phyloP scores from a whole-genome alignment of 2,797 vertebrate genomes.

The Nothura maculosa region DNA sequence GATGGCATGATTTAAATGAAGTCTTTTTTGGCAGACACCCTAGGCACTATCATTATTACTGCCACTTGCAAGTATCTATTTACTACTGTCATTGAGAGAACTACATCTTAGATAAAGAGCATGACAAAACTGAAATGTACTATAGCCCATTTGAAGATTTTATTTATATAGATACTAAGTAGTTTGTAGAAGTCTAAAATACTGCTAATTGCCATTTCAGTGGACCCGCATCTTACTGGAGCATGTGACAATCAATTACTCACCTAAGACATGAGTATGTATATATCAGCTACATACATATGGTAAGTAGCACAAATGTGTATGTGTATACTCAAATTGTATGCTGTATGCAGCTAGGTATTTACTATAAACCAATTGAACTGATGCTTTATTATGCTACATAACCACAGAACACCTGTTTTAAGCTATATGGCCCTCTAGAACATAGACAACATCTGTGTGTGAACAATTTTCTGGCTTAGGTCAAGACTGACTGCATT shows the following conservation, averaged over 20 bases:
- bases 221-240: background rate
- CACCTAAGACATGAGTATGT: background rate
- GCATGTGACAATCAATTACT: background rate
- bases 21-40: background rate
- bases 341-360: background rate
- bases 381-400: background rate
- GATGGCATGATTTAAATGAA: background rate
- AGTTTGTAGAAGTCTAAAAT: background rate
- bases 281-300: background rate
- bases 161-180: background rate
- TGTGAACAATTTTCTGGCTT: background rate
- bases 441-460: background rate
- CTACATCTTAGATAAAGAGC: background rate
- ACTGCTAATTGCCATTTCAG: conserved; percentile 5
- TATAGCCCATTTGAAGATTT: background rate
- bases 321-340: background rate
- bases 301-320: background rate
- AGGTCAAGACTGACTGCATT: background rate
- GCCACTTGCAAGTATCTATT: background rate
- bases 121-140: background rate
- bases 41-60: background rate
- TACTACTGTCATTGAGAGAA: background rate
- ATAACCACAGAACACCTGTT: background rate
- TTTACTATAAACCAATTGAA: background rate
- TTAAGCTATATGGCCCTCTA: background rate